These are phyloP conservation scores for Lagopus leucura DNA, from an alignment of 2,113 vertebrate genomes.

Conservation along the genomic window DNA sequence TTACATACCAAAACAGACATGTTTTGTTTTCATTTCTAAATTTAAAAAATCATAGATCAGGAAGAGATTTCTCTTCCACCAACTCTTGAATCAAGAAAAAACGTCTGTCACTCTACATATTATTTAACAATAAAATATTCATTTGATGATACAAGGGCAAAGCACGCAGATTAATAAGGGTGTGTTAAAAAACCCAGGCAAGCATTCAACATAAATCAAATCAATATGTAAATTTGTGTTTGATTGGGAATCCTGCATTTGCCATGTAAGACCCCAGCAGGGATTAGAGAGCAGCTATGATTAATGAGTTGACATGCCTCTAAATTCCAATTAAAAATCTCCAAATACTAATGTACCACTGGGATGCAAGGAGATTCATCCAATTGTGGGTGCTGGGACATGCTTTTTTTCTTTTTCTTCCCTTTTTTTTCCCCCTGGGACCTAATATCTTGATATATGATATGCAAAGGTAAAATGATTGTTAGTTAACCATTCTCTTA, in stretches of 20 bases:
- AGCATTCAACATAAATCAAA: constrained; percentile 50
- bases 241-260: neutral
- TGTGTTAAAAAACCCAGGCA: neutral
- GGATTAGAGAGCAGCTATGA: constrained; percentile 25
- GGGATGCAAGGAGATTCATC: neutral
- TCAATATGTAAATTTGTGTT: constrained; percentile 28
- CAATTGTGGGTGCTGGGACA: neutral
- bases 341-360: neutral
- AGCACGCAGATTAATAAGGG: neutral
- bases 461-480: neutral
- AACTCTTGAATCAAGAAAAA: neutral
- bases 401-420: too few species aligned
- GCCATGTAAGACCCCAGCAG: constrained; percentile 40
- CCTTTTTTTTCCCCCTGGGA: neutral
- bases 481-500: neutral
- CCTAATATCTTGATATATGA: neutral
- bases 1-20: neutral
- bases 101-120: too few species aligned
- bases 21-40: rapidly evolving
- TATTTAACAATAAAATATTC: neutral
- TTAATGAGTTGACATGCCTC: constrained; percentile 17
- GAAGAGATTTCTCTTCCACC: neutral
- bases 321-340: constrained; percentile 30
- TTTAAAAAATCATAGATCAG: neutral
- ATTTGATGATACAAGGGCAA: neutral